These are phyloP conservation scores for Sinonovacula constricta DNA, from an alignment of 1,140 invertebrate genomes.

Conservation along the genomic window DNA sequence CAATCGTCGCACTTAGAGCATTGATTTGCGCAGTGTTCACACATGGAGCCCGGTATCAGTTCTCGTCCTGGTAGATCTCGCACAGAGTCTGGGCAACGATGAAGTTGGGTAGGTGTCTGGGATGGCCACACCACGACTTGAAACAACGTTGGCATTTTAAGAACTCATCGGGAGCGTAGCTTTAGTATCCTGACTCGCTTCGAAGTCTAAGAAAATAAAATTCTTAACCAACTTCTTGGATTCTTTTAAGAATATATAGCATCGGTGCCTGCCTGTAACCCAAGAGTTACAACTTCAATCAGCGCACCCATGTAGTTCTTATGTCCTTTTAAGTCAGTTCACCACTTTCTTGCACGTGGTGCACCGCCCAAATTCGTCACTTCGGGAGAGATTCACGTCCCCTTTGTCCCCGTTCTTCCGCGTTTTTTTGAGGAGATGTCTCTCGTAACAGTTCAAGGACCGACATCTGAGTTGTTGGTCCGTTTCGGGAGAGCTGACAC, in stretches of 20 bases:
- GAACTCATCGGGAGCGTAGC: slow-evolving; percentile 12
- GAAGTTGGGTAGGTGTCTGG: slow-evolving; percentile 32
- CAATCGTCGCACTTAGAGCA: slow-evolving; percentile 24
- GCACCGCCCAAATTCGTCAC: too few relatives aligned
- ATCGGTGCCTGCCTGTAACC: slow-evolving; percentile 10
- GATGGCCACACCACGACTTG: slow-evolving; percentile 20
- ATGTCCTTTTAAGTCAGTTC: too few relatives aligned
- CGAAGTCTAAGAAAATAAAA: too few relatives aligned
- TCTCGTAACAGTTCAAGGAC: not conserved
- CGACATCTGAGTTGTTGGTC: slow-evolving; percentile 8
- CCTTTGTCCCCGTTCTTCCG: too few relatives aligned
- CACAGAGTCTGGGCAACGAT: slow-evolving; percentile 26
- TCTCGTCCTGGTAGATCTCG: slow-evolving; percentile 1
- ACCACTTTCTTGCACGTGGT: too few relatives aligned
- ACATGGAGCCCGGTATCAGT: too few relatives aligned
- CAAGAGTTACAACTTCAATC: not conserved
- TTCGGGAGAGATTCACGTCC: too few relatives aligned
- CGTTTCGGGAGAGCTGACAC: not conserved
- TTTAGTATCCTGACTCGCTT: slow-evolving; percentile 17
- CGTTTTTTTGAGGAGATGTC: too few relatives aligned
- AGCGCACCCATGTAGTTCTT: not conserved
- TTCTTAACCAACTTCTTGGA: not conserved
- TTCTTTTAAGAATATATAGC: not conserved
- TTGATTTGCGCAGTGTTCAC: too few relatives aligned
- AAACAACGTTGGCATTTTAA: slow-evolving; percentile 22